Percentiles rank a stretch among this genome's conserved stretches.
Conservation (phyloP, 2,113 vertebrate species). For the Sapayoa aenigma region DNA sequence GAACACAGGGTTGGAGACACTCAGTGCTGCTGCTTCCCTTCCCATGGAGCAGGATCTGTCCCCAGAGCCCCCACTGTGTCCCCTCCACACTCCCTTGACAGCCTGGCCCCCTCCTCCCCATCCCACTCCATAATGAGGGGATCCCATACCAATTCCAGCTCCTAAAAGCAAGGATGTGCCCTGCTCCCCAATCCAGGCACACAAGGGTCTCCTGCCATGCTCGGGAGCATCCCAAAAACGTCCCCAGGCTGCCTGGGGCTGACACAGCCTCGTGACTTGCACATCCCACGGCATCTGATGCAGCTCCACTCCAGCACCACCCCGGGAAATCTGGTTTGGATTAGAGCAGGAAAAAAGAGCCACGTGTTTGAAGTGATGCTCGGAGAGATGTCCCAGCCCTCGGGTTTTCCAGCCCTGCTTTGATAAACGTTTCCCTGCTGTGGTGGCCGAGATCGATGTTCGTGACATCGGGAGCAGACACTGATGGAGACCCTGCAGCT, state of each 20-base stretch:
- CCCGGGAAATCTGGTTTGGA: background rate
- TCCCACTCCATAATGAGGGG: rapidly evolving
- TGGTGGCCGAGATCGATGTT: rapidly evolving
- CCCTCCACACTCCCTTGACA: rapidly evolving
- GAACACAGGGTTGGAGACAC: background rate
- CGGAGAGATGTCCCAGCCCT: background rate
- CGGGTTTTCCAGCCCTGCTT: rapidly evolving
- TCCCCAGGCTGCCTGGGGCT: background rate
- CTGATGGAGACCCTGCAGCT: background rate
- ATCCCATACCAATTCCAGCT: rapidly evolving
- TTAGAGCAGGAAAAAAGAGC: background rate
- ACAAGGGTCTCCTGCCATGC: rapidly evolving
- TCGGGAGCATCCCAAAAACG: background rate
- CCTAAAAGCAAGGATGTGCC: background rate
- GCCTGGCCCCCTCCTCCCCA: background rate
- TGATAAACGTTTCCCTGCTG: background rate
- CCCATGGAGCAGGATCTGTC: rapidly evolving
- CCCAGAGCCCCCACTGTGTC: rapidly evolving
- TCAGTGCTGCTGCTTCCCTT: background rate
- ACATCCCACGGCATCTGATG: rapidly evolving
- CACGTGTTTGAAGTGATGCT: background rate
- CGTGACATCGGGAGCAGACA: rapidly evolving
- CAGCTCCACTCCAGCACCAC: background rate
- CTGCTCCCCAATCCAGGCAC: background rate
- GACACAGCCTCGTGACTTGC: rapidly evolving